These are phyloP conservation scores for Pholis gunnellus DNA, from an alignment of 2,113 vertebrate species.

Conservation along the genomic window DNA sequence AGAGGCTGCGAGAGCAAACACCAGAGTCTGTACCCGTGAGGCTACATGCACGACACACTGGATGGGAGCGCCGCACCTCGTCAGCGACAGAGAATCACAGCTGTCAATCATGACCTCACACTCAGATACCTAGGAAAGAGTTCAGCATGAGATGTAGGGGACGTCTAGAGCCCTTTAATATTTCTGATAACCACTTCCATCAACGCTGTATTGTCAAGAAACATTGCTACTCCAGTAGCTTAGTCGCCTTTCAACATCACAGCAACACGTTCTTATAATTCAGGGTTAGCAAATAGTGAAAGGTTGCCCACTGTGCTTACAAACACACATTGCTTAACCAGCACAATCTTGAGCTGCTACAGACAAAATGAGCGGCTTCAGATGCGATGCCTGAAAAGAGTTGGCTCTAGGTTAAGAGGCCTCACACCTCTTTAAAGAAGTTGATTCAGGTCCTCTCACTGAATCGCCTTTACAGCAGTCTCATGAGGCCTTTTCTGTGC, in stretches of 20 bases:
- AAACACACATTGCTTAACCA: conserved; percentile 13
- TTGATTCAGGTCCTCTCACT: neutral
- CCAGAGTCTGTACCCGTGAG: neutral
- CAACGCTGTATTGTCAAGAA: neutral
- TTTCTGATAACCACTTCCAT: neutral
- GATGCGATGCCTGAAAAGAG: conserved; percentile 7
- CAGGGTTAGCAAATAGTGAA: neutral
- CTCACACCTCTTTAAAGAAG: neutral
- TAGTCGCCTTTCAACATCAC: conserved; percentile 1
- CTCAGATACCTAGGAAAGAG: neutral
- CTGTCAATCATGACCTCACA: neutral
- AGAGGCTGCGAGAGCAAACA: neutral
- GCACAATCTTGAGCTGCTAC: neutral
- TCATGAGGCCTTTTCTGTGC: neutral
- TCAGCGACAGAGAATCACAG: neutral
- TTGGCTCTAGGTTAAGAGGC: neutral
- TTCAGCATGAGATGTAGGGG: neutral
- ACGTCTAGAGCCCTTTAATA: neutral
- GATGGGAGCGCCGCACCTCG: neutral
- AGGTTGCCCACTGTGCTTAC: neutral
- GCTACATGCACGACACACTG: neutral
- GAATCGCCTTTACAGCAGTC: neutral
- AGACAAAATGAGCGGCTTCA: conserved; percentile 6
- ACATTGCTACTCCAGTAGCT: neutral
- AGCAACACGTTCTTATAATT: neutral